Evolutionary conservation across 53 echinoderm and acorn worm genomes (phyloP).

Genomic region (Arbacia lixula): DNA sequence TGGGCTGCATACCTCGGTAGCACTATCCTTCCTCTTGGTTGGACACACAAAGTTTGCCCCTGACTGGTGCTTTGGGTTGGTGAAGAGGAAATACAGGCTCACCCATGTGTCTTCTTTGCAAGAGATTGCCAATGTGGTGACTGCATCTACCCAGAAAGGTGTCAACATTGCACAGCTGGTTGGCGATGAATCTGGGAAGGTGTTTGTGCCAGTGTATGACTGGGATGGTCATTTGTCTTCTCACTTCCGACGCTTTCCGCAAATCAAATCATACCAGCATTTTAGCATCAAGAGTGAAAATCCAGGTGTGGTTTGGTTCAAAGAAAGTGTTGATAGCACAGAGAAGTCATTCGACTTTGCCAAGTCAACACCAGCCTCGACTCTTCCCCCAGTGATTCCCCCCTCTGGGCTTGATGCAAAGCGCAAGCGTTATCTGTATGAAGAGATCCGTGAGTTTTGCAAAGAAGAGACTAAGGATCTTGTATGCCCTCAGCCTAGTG

Average conservation of each 20-base stretch:
- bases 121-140: slow-evolving; percentile 40
- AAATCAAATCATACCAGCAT: slow-evolving; percentile 12
- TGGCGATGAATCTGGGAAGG: not conserved
- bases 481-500: no score
- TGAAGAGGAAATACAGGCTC: slow-evolving; percentile 53
- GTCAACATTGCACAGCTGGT: slow-evolving; percentile 23
- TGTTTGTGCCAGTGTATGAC: slow-evolving; percentile 18
- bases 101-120: slow-evolving; percentile 31
- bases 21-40: slow-evolving; percentile 34
- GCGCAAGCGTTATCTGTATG: no score
- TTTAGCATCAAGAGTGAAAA: not conserved
- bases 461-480: no score
- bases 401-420: no score
- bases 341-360: slow-evolving; percentile 14
- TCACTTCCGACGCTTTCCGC: not conserved
- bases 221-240: not conserved
- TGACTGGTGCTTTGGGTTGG: slow-evolving; percentile 77
- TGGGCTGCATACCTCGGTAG: slow-evolving; percentile 48
- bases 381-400: no score
- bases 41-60: slow-evolving; percentile 72
- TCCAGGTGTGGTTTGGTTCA: slow-evolving; percentile 9
- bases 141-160: not conserved
- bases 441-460: no score
- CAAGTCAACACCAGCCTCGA: not conserved
- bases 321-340: slow-evolving; percentile 14